Percentiles rank a stretch among this genome's conserved stretches.
Evolutionary conservation across 2,888 invertebrate species (phyloP).

Genomic region (Molanna angustata): DNA sequence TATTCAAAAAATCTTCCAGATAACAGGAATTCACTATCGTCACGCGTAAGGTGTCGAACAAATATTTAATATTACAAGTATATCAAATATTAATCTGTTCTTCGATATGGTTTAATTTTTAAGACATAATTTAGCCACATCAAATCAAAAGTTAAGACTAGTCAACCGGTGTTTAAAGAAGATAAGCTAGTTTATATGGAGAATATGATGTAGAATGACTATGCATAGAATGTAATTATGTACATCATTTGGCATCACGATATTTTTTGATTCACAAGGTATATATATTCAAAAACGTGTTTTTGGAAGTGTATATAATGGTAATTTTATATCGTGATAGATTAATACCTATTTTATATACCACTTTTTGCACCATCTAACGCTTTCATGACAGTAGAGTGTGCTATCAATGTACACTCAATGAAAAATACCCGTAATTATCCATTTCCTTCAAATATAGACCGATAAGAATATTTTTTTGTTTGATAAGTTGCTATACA

Average conservation of each 20-base stretch:
- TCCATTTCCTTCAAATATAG: slow-evolving; percentile 17
- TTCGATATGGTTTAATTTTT: too few species aligned
- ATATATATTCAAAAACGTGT: slow-evolving; percentile 22
- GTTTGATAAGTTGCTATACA: slow-evolving; percentile 1
- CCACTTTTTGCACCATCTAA: slow-evolving; percentile 20
- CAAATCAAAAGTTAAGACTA: not conserved
- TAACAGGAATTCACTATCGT: too few species aligned
- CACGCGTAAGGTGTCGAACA: too few species aligned
- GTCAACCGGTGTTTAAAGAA: not conserved
- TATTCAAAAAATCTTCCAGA: too few species aligned
- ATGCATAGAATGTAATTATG: slow-evolving; percentile 9
- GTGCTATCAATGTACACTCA: slow-evolving; percentile 4
- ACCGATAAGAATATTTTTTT: slow-evolving; percentile 15
- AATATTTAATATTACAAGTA: too few species aligned
- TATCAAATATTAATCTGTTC: too few species aligned
- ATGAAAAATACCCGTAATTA: slow-evolving; percentile 18
- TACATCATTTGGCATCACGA: slow-evolving; percentile 26
- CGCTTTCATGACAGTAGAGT: slow-evolving; percentile 13
- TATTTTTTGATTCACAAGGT: slow-evolving; percentile 16
- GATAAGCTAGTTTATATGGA: not conserved
- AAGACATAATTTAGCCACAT: not conserved
- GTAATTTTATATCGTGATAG: slow-evolving; percentile 27
- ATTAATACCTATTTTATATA: slow-evolving; percentile 18
- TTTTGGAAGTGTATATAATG: slow-evolving; percentile 27
- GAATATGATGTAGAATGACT: not conserved